Percentiles rank a stretch among this genome's conserved stretches.
Evolutionary conservation across 2,113 vertebrate genomes (phyloP).

Genomic region (Ondatra zibethicus): DNA sequence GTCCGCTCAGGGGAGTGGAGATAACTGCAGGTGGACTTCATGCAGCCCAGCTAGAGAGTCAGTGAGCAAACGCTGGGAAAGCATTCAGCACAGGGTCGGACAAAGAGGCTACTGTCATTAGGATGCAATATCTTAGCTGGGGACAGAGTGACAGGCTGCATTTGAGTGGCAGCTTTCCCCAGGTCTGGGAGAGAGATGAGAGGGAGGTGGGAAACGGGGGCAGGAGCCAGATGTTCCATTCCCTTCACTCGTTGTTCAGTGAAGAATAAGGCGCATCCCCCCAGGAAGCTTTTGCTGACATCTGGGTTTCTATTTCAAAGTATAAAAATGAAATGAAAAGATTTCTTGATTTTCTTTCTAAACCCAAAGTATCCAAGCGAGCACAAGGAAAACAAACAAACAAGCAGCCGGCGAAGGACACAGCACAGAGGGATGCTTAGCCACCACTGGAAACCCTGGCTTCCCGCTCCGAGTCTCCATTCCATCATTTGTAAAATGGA

Average conservation of each 20-base stretch:
- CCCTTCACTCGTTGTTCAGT: not conserved
- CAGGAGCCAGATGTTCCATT: not conserved
- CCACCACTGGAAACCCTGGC: not conserved
- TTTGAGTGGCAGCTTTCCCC: not conserved
- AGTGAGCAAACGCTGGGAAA: not conserved
- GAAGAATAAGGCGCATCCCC: constrained; percentile 56
- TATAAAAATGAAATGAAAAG: constrained; percentile 59
- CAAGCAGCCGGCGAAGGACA: not conserved
- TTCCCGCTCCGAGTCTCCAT: not conserved
- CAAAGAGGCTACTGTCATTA: not conserved
- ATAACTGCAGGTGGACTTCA: not conserved
- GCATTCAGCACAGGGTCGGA: not conserved
- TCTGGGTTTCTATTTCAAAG: constrained; percentile 70
- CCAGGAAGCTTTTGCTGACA: constrained; percentile 65
- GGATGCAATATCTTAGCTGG: not conserved
- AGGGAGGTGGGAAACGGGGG: not conserved
- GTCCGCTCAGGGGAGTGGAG: not conserved
- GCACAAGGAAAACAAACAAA: too few species aligned
- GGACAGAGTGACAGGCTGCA: not conserved
- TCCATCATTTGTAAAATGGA: not conserved
- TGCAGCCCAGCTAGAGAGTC: not conserved
- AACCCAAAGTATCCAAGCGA: not conserved
- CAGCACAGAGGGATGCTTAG: not conserved
- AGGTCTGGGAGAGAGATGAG: not conserved
- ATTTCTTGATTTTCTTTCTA: constrained; percentile 67